These are phyloP conservation scores for Drosophila arawakana DNA, from an alignment of 1,140 invertebrate species.

Conservation along the genomic window DNA sequence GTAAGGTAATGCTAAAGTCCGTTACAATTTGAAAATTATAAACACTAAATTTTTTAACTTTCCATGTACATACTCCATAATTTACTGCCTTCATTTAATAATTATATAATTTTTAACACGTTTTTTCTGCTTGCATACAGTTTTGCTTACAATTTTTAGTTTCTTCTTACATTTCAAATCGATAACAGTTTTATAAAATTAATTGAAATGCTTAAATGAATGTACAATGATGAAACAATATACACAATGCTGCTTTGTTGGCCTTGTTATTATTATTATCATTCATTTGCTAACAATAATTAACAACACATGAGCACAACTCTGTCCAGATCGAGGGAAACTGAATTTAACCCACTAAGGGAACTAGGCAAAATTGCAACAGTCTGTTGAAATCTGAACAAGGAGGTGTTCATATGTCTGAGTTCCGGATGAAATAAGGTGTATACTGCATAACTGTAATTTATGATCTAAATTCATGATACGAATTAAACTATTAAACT, in stretches of 20 bases:
- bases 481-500: conserved; percentile 41
- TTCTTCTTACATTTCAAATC: conserved; percentile 58
- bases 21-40: conserved; percentile 4
- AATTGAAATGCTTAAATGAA: conserved; percentile 54
- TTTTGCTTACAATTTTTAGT: conserved; percentile 58
- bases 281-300: conserved; percentile 15
- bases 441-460: background rate
- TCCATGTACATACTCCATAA: conserved; percentile 42
- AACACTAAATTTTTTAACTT: conserved; percentile 22
- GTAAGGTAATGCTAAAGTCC: background rate
- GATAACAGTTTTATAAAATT: conserved; percentile 61
- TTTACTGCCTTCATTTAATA: conserved; percentile 39
- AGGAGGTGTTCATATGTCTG: conserved; percentile 27
- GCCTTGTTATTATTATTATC: conserved; percentile 34
- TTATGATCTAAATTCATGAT: conserved; percentile 35
- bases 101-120: conserved; percentile 51
- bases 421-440: background rate
- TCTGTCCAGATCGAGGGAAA: conserved; percentile 52
- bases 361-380: conserved; percentile 77
- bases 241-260: conserved; percentile 49
- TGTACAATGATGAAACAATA: conserved; percentile 64
- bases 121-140: conserved; percentile 39
- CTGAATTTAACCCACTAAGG: conserved; percentile 79
- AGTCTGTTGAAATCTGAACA: conserved; percentile 63
- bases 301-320: conserved; percentile 47